These are phyloP conservation scores for Proisotoma minuta DNA, from an alignment of 2,888 invertebrate species.

Conservation along the genomic window DNA sequence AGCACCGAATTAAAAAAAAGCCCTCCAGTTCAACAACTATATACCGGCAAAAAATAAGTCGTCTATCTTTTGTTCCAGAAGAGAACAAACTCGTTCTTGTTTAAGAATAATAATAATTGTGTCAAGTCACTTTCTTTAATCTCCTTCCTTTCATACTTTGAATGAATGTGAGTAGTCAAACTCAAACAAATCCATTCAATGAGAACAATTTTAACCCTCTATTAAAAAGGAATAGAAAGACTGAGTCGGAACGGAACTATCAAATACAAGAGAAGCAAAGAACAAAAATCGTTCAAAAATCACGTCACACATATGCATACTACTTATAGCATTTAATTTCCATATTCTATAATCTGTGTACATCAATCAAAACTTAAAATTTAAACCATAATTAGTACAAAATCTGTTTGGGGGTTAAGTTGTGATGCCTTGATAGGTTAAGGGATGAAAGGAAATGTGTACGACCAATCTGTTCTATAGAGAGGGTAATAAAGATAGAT, in stretches of 20 bases:
- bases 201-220: neutral
- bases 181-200: neutral
- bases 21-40: no score
- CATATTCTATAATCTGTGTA: no score
- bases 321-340: neutral
- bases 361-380: no score
- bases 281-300: neutral
- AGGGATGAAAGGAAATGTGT: no score
- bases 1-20: no score
- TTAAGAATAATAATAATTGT: slow-evolving; percentile 6
- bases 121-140: slow-evolving; percentile 17
- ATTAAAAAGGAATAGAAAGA: neutral
- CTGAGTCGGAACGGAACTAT: neutral
- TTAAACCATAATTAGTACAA: no score
- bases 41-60: no score
- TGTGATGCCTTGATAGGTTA: no score
- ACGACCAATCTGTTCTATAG: no score
- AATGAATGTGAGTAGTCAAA: neutral
- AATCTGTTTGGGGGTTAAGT: no score
- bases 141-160: slow-evolving; percentile 8
- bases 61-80: no score
- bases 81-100: neutral
- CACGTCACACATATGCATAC: neutral
- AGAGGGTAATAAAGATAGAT: no score
- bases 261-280: neutral